phyloP scores from a whole-genome alignment of 1,140 invertebrate species.

The Drosophila bocqueti region DNA sequence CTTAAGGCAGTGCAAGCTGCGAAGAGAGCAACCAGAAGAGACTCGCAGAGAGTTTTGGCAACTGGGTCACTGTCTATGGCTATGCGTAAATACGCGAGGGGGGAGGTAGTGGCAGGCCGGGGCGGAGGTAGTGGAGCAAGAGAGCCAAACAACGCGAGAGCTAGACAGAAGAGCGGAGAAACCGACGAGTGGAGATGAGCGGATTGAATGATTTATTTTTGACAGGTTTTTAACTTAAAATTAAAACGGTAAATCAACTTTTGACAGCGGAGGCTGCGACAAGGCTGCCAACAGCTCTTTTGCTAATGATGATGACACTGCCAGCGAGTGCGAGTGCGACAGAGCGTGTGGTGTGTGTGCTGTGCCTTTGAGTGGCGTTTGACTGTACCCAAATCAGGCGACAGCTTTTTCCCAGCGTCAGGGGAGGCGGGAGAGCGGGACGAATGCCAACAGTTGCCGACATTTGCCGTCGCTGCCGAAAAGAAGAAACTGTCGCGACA shows the following conservation, averaged over 20 bases:
- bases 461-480: slow-evolving; percentile 65
- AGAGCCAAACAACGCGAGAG: slow-evolving; percentile 23
- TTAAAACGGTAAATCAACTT: slow-evolving; percentile 85
- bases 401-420: slow-evolving; percentile 29
- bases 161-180: slow-evolving; percentile 30
- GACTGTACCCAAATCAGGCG: slow-evolving; percentile 77
- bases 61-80: slow-evolving; percentile 63
- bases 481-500: slow-evolving; percentile 48
- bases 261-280: slow-evolving; percentile 81
- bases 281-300: slow-evolving; percentile 80
- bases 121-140: slow-evolving; percentile 9
- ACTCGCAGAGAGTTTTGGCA: slow-evolving; percentile 33
- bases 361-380: slow-evolving; percentile 48
- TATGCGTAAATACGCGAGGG: slow-evolving; percentile 52
- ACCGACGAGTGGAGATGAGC: slow-evolving; percentile 50
- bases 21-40: background rate
- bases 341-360: slow-evolving; percentile 16
- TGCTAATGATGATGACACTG: slow-evolving; percentile 72
- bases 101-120: slow-evolving; percentile 5
- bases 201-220: slow-evolving; percentile 85
- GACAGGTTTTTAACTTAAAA: slow-evolving; percentile 85
- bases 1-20: slow-evolving; percentile 51
- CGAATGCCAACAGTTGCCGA: slow-evolving; percentile 68
- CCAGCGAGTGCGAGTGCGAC: slow-evolving; percentile 12
- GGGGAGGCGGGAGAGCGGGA: slow-evolving; percentile 7